Conservation (phyloP, 92 coral and sea anemone genomes). For the Epizoanthus ramosus region DNA sequence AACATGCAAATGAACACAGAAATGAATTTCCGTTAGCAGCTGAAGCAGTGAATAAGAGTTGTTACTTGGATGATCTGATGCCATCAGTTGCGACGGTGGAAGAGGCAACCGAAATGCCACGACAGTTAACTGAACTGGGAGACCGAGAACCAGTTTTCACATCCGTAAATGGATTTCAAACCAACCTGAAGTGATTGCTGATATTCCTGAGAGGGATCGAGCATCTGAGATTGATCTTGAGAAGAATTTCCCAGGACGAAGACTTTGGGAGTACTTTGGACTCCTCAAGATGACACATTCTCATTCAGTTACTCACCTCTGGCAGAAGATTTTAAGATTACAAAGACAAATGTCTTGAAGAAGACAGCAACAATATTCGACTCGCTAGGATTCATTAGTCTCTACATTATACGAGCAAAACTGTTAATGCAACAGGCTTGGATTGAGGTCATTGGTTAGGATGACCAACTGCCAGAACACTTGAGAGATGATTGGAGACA, state of each 20-base stretch:
- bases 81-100: constrained; percentile 54
- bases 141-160: constrained; percentile 62
- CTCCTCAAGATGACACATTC: constrained; percentile 56
- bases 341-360: constrained; percentile 57
- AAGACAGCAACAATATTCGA: constrained; percentile 49
- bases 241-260: constrained; percentile 50
- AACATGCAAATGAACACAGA: neutral
- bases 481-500: constrained; percentile 19
- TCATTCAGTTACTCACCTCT: constrained; percentile 48
- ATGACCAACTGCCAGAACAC: constrained; percentile 28
- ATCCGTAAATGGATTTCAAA: constrained; percentile 65
- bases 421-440: constrained; percentile 47
- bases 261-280: constrained; percentile 64
- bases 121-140: constrained; percentile 58
- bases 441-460: constrained; percentile 40
- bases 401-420: constrained; percentile 41
- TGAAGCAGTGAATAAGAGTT: constrained; percentile 46
- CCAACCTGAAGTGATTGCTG: constrained; percentile 37
- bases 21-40: constrained; percentile 27
- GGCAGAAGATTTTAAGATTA: constrained; percentile 45
- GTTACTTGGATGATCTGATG: constrained; percentile 74
- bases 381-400: constrained; percentile 46
- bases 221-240: constrained; percentile 56
- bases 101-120: constrained; percentile 56
- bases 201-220: constrained; percentile 48